Base-by-base conservation (phyloP, 2,888 invertebrate species). In the Biston stratarius region DNA sequence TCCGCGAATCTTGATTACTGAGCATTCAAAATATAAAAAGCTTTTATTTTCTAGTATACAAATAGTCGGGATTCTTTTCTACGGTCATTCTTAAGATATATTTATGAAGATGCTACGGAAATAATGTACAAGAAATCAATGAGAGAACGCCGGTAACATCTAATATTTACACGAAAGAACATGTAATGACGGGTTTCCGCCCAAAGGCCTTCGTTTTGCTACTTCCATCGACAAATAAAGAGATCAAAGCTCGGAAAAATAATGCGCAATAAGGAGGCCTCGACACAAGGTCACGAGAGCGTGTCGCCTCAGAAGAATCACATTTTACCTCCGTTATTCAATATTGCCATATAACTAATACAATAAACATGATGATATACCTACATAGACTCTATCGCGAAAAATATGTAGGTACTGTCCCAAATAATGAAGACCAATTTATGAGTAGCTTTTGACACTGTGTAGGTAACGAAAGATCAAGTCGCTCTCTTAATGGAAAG, bases 1-100 rank as follows among this genome's bases (percentile, higher is more conserved):
- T 63, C 79, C 74, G 74, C 77, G 70, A 76, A 78, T 75, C 79
- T 74, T 78, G 76, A 79, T 75, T 77, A 71, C 72, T 71, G 72
- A 64, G 64, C 72, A 68, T 68, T 77, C 74, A 72, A 77, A 77
- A 76, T 80, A 78, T 58, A 67, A 38, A 42, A 60, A 64, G 40
- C 63, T 56, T 61, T 71, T 69, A 70, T 69, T 71, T 67, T 64
- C 58, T 64, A 47, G 47, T 69, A 67, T 60, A 56, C 57, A 61
- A 70, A 69, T 70, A 69, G 51, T 57, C 34, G 51, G 58, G 42
- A 58, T 58, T 69, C 57, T 59, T 60, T 24, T 38, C 49, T 45
- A 42, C 49, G 48, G 44, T 62, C 63, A 70, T 66, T 61, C 49
- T 40, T 61, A 10, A 55, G 34, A 24, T 63, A 62, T 62, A 64